A percentile compares a stretch with the other conserved stretches of the same genome.
phyloP scores from a whole-genome alignment of 2,113 vertebrate genomes.

The Archocentrus centrarchus region DNA sequence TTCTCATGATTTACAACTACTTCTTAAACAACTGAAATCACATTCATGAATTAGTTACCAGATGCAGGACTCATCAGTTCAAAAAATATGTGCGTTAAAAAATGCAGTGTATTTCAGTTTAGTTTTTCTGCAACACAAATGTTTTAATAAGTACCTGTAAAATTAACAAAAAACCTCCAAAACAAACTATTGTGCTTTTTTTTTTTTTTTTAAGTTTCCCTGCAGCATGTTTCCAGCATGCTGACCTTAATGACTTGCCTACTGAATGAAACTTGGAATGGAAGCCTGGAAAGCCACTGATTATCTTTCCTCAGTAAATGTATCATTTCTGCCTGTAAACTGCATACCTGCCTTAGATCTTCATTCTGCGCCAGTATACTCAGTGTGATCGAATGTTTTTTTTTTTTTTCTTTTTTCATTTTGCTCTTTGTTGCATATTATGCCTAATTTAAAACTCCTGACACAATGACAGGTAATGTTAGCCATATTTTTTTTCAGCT shows the following conservation, averaged over 20 bases:
- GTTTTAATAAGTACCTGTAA: neutral
- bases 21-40: too few species aligned
- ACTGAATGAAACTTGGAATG: too few species aligned
- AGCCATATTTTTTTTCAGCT: slow-evolving; percentile 41
- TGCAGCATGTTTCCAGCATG: neutral
- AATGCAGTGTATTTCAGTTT: neutral
- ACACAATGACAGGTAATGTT: neutral
- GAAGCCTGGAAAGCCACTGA: too few species aligned
- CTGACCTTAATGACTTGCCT: too few species aligned
- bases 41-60: neutral
- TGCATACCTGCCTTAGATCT: neutral
- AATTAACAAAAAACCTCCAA: too few species aligned
- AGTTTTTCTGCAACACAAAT: neutral
- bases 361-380: neutral
- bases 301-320: neutral
- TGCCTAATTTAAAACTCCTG: slow-evolving; percentile 25
- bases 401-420: neutral
- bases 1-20: neutral
- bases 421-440: slow-evolving; percentile 14
- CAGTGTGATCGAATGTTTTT: neutral
- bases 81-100: too few species aligned
- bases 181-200: neutral
- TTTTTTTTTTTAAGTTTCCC: slow-evolving; percentile 5
- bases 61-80: neutral
- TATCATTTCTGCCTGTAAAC: neutral